Evolutionary conservation across 2,797 vertebrate genomes (phyloP), one percentile per base, ranked within the genome.

Genomic region (Acropternis orthonyx): DNA sequence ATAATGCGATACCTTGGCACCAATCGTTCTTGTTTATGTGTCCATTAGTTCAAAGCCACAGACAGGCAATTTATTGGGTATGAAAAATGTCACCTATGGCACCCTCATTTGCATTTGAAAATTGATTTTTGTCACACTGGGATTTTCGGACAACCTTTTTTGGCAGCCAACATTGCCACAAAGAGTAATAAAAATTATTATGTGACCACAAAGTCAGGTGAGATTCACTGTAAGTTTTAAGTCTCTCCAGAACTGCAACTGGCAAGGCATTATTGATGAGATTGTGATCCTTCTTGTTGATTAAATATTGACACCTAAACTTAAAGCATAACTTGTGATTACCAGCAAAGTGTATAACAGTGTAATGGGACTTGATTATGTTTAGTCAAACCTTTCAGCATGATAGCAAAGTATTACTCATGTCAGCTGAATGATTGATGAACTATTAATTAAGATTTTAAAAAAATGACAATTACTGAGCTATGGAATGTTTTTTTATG

Each of bases 101-200:
- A 95, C 92, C 93, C 85, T 96, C 73, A 98, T 98, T 98, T 98
- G 97, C 96, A 98, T 97, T 93, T 96, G 96, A 97, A 98, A 98
- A 98, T 98, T 97, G 97, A 97, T 98, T 98, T 98, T 96, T 97
- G 94, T 97, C 97, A 96, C 96, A 94, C 92, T 95, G 96, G 96
- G 97, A 94, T 97, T 98, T 98, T 97, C 97, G 95, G 96, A 96
- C 90, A 94, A 88, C 85, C 85, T 96, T 81, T 97, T 97, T 95
- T 97, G 91, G 90, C 96, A 97, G 95, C 88, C 87, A 73, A 87
- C 63, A 43, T 89, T 80, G 69, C 89, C 96, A 95, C 74, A 87
- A 96, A 96, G 89, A 77, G 39, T 95, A 94, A 97, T 97, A 97
- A 98, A 98, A 97, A 97, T 98, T 96, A 98, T 97, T 94, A 97